Percentiles rank a stretch among this genome's conserved stretches.
Evolutionary conservation across 2,113 vertebrate genomes (phyloP).

Genomic region (zebrafish (Danio rerio)): GRCz12tu NC_133180.1:8951501-8952000

Average conservation of each 20-base stretch:
- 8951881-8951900: background rate
- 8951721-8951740: constrained; percentile 27
- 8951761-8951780: background rate
- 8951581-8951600: background rate
- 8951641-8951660: background rate
- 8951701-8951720: constrained; percentile 32
- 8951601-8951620: constrained; percentile 28
- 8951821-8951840: constrained; percentile 9
- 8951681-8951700: constrained; percentile 45
- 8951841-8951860: constrained; percentile 5
- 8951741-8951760: constrained; percentile 43
- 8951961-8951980: background rate
- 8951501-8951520: constrained; percentile 36
- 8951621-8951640: constrained; percentile 28
- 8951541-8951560: rapidly evolving
- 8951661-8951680: background rate
- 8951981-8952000: no score
- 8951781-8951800: background rate
- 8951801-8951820: background rate
- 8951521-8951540: constrained; percentile 35
- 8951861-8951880: background rate
- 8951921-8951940: constrained; percentile 1
- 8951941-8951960: background rate
- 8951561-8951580: no score
- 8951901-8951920: no score